phyloP scores from a whole-genome alignment of 2,113 vertebrate genomes.

The Thomomys bottae region DNA sequence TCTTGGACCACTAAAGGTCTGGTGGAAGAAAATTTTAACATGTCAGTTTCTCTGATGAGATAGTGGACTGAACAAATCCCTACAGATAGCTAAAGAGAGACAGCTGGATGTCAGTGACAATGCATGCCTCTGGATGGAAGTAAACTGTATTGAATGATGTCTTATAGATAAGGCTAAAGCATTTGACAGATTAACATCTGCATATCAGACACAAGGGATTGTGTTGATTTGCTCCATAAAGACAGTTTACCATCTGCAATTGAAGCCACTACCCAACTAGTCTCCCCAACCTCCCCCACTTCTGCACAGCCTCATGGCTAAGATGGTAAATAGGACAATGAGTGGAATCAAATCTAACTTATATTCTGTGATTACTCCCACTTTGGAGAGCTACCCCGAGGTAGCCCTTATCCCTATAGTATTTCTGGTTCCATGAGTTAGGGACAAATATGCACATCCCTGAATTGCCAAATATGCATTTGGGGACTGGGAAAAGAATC shows the following conservation, averaged over 20 bases:
- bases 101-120: neutral
- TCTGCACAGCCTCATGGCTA: neutral
- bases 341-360: neutral
- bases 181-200: neutral
- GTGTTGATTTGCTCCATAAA: conserved; percentile 12
- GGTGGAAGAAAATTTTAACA: neutral
- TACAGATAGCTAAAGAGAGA: neutral
- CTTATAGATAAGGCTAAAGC: neutral
- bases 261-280: neutral
- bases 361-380: neutral
- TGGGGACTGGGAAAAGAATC: neutral
- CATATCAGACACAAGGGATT: neutral
- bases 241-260: neutral
- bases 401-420: neutral
- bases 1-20: neutral
- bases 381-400: too few relatives aligned
- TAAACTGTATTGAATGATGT: neutral
- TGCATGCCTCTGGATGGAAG: neutral
- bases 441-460: neutral
- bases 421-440: neutral
- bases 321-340: neutral
- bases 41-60: neutral
- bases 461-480: neutral
- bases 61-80: neutral
- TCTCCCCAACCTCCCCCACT: neutral